These are phyloP conservation scores for Patella caerulea DNA, from an alignment of 2,888 invertebrate species.

Conservation along the genomic window DNA sequence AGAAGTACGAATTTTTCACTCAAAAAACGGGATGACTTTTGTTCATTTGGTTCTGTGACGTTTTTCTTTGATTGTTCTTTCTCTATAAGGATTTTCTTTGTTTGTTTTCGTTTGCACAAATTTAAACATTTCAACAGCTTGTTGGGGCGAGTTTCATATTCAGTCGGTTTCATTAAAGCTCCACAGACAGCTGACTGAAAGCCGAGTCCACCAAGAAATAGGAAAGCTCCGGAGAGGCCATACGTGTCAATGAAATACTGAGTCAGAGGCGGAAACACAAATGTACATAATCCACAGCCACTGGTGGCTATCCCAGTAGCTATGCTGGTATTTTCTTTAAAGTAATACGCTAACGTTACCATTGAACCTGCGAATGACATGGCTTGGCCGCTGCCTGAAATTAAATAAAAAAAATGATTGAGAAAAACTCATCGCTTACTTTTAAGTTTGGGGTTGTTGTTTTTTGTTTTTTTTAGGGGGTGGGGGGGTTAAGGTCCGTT, in stretches of 20 bases:
- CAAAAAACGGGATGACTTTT: background rate
- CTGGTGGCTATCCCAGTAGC: conserved; percentile 13
- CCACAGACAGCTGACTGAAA: conserved; percentile 23
- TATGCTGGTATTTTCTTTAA: conserved; percentile 12
- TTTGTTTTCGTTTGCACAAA: background rate
- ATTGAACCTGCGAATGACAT: conserved; percentile 7
- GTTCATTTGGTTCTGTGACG: background rate
- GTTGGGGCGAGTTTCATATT: conserved; percentile 13
- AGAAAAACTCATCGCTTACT: too few relatives aligned
- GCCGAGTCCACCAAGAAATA: conserved; percentile 14
- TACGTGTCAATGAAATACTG: conserved; percentile 20
- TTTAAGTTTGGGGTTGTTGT: too few relatives aligned
- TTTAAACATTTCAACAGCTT: background rate
- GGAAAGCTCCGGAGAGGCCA: conserved; percentile 11
- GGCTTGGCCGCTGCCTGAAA: background rate
- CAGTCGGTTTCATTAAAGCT: conserved; percentile 15
- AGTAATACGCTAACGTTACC: conserved; percentile 13
- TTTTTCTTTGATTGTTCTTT: background rate
- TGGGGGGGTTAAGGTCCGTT: too few relatives aligned
- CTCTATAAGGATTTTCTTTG: background rate
- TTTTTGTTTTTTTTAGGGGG: too few relatives aligned
- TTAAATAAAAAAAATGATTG: too few relatives aligned
- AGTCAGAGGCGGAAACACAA: conserved; percentile 13
- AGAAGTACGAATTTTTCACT: background rate
- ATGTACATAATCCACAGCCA: conserved; percentile 8